These are phyloP conservation scores for Helicoverpa armigera DNA, from an alignment of 1,140 invertebrate genomes.

Conservation along the genomic window DNA sequence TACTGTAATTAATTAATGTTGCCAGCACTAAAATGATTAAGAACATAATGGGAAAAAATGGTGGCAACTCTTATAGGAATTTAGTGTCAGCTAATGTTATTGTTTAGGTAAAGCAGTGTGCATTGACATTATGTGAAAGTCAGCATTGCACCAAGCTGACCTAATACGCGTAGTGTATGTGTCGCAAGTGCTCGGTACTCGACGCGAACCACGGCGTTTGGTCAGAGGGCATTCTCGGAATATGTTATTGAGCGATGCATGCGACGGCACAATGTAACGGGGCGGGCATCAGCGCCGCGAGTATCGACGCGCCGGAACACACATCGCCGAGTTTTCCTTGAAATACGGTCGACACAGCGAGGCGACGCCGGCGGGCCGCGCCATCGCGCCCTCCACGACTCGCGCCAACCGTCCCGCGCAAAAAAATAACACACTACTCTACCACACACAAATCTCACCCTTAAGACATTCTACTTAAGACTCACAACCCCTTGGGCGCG, in stretches of 20 bases:
- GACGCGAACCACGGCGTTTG: constrained; percentile 39
- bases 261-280: constrained; percentile 54
- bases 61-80: constrained; percentile 71
- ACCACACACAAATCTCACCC: constrained; percentile 73
- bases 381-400: constrained; percentile 67
- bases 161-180: constrained; percentile 59
- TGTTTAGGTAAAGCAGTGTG: constrained; percentile 47
- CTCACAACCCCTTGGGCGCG: constrained; percentile 71
- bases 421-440: constrained; percentile 78
- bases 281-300: constrained; percentile 63
- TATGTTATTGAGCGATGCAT: constrained; percentile 51
- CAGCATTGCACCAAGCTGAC: constrained; percentile 68
- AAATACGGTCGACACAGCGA: constrained; percentile 70
- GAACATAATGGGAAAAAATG: constrained; percentile 25
- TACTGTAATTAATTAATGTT: constrained; percentile 50
- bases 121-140: constrained; percentile 69
- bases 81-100: constrained; percentile 58
- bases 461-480: constrained; percentile 72
- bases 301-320: constrained; percentile 61
- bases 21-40: constrained; percentile 51
- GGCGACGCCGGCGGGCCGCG: constrained; percentile 71
- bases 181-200: constrained; percentile 55
- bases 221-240: constrained; percentile 56
- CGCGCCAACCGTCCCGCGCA: constrained; percentile 84
- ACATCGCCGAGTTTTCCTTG: constrained; percentile 80